Conservation (phyloP, 2,113 vertebrate genomes). For the Macroglossus sobrinus region DNA sequence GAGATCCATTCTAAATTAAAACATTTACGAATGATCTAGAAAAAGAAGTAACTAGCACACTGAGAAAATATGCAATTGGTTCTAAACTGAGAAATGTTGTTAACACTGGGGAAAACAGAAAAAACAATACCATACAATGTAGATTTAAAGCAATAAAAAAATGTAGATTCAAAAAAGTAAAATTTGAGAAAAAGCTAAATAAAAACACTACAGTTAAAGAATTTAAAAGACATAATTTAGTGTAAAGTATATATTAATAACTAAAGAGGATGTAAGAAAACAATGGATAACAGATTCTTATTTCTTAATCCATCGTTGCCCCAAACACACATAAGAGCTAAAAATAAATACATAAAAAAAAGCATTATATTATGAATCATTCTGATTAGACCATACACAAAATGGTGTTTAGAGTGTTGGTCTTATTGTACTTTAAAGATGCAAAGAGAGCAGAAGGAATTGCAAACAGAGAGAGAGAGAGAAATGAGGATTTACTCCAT, state of each 20-base stretch:
- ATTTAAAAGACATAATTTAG: slow-evolving; percentile 46
- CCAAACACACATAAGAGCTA: not conserved
- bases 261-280: slow-evolving; percentile 15
- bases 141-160: slow-evolving; percentile 49
- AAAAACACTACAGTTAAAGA: slow-evolving; percentile 33
- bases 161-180: slow-evolving; percentile 12
- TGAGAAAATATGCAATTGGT: slow-evolving; percentile 5
- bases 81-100: slow-evolving; percentile 45
- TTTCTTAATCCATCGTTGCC: slow-evolving; percentile 43
- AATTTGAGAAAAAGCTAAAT: slow-evolving; percentile 12
- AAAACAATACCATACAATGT: not conserved
- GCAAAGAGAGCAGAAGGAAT: not conserved
- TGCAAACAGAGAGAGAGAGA: slow-evolving; percentile 6
- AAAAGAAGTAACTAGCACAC: not conserved
- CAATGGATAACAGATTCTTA: not conserved
- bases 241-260: not conserved
- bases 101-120: not conserved
- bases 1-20: slow-evolving; percentile 41
- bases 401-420: not conserved
- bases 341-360: slow-evolving; percentile 27
- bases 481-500: not conserved
- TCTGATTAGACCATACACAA: not conserved
- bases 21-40: slow-evolving; percentile 25
- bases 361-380: not conserved
- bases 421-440: not conserved